Percentiles rank a stretch among this genome's conserved stretches.
Evolutionary conservation across 2,888 invertebrate species (phyloP).

Genomic region (Ryuthela nishihirai): DNA sequence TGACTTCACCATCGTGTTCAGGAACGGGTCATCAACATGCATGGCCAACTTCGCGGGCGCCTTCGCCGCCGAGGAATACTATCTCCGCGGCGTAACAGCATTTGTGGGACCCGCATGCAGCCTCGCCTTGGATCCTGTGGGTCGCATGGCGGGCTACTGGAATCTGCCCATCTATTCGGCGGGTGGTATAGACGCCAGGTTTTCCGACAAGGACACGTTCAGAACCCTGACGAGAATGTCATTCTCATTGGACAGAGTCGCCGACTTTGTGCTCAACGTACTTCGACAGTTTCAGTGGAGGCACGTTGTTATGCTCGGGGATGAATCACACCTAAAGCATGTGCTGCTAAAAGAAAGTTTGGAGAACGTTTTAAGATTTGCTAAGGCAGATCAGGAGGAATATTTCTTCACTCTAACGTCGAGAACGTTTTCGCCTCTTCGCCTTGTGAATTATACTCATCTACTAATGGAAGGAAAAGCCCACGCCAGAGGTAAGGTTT

Average conservation of each 20-base stretch:
- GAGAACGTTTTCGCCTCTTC: neutral
- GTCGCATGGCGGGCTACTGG: conserved; percentile 83
- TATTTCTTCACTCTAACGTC: neutral
- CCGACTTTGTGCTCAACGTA: conserved; percentile 24
- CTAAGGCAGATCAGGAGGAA: no score
- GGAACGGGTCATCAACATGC: conserved; percentile 35
- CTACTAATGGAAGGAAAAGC: neutral
- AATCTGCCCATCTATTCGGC: conserved; percentile 83
- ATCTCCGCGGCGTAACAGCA: conserved; percentile 52
- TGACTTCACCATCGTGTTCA: conserved; percentile 36
- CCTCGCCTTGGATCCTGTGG: conserved; percentile 76
- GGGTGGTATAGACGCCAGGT: conserved; percentile 39
- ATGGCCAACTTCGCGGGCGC: conserved; percentile 23
- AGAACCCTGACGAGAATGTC: conserved; percentile 36
- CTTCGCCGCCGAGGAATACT: conserved; percentile 41
- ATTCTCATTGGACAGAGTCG: conserved; percentile 32
- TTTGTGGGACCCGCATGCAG: conserved; percentile 84
- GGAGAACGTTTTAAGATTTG: neutral
- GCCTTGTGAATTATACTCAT: neutral
- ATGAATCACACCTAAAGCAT: conserved; percentile 26
- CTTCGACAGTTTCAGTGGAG: conserved; percentile 35
- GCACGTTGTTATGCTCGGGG: conserved; percentile 34
- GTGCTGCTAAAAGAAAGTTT: conserved; percentile 8
- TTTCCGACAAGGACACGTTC: conserved; percentile 33
- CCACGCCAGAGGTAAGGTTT: neutral